Percentiles rank a stretch among this genome's conserved stretches.
Evolutionary conservation across 2,888 invertebrate genomes (phyloP).

Genomic region (Hirtodrosophila histrioides): DNA sequence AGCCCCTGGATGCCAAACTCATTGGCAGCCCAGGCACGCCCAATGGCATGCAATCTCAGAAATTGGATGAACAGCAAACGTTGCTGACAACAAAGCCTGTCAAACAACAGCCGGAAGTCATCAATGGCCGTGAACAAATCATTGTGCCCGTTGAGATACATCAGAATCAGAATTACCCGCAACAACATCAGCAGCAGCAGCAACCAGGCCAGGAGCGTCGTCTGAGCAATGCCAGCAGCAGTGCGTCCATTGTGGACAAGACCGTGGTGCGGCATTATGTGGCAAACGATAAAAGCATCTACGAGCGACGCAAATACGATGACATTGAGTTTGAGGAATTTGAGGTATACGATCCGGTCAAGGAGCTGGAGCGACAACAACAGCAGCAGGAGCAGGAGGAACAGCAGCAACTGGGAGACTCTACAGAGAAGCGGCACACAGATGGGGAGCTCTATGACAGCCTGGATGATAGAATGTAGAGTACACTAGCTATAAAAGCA

Average conservation of each 20-base stretch:
- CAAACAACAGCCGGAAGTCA: slow-evolving; percentile 46
- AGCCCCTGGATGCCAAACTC: slow-evolving; percentile 33
- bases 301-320: slow-evolving; percentile 88
- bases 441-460: slow-evolving; percentile 78
- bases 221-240: slow-evolving; percentile 76
- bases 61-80: slow-evolving; percentile 28
- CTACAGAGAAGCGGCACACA: slow-evolving; percentile 32
- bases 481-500: not conserved
- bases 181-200: slow-evolving; percentile 19
- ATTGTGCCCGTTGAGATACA: slow-evolving; percentile 79
- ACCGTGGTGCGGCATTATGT: slow-evolving; percentile 87
- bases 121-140: slow-evolving; percentile 61
- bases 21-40: slow-evolving; percentile 31
- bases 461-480: slow-evolving; percentile 80
- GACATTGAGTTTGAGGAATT: slow-evolving; percentile 95
- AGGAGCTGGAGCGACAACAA: slow-evolving; percentile 66
- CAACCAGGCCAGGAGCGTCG: slow-evolving; percentile 42
- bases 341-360: slow-evolving; percentile 87
- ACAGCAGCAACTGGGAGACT: slow-evolving; percentile 1
- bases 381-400: slow-evolving; percentile 30
- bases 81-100: slow-evolving; percentile 24
- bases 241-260: slow-evolving; percentile 76
- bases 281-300: slow-evolving; percentile 87
- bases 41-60: slow-evolving; percentile 31
- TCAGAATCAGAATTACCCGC: slow-evolving; percentile 17